A percentile compares a stretch with the other conserved stretches of the same genome.
Conservation (phyloP, 2,888 invertebrate genomes). For the Ptychoptera contaminata region DNA sequence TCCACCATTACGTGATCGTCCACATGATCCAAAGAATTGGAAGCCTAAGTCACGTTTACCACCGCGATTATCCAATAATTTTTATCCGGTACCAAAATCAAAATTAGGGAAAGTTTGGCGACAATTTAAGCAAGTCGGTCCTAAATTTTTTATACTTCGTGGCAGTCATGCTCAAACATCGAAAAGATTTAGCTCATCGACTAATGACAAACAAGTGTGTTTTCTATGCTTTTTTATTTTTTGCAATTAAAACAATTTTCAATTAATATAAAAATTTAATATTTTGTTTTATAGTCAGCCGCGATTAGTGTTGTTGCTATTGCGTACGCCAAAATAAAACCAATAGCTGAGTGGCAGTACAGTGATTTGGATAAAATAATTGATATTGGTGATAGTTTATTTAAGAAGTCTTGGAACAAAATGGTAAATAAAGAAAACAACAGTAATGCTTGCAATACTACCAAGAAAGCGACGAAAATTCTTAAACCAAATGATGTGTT, state of each 20-base stretch:
- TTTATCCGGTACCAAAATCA: neutral
- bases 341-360: slow-evolving; percentile 4
- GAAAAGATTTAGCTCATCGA: neutral
- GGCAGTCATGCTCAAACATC: neutral
- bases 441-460: neutral
- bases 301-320: slow-evolving; percentile 13
- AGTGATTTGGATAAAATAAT: slow-evolving; percentile 10
- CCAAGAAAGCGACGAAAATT: slow-evolving; percentile 8
- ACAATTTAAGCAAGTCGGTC: slow-evolving; percentile 1
- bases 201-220: neutral
- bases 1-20: too few relatives aligned
- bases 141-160: neutral
- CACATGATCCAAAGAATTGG: neutral
- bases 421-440: neutral
- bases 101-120: neutral
- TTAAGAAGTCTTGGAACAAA: slow-evolving; percentile 8
- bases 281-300: slow-evolving; percentile 9
- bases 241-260: too few relatives aligned
- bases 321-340: slow-evolving; percentile 8
- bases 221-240: too few relatives aligned
- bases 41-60: neutral
- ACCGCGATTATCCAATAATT: neutral
- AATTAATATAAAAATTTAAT: neutral
- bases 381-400: slow-evolving; percentile 11
- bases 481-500: slow-evolving; percentile 13